Conservation (phyloP, 2,888 invertebrate species). For the Trichogramma dendrolimi region DNA sequence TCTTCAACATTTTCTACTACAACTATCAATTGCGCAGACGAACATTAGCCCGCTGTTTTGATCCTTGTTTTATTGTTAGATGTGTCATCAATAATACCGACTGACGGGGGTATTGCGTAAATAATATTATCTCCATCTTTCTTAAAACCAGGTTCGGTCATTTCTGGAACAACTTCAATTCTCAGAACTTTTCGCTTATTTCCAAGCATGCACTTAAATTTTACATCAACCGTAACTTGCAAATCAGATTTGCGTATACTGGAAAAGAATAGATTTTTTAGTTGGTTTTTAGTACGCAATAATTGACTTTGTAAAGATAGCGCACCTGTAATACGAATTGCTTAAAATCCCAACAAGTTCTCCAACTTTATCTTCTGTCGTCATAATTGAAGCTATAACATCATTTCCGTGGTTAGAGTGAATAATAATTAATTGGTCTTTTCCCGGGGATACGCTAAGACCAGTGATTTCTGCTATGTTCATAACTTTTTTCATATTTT, state of each 20-base stretch:
- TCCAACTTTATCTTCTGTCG: constrained; percentile 73
- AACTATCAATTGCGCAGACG: constrained; percentile 6
- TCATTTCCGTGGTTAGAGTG: constrained; percentile 87
- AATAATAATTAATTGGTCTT: constrained; percentile 81
- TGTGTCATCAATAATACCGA: constrained; percentile 53
- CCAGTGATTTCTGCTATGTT: constrained; percentile 78
- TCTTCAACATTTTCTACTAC: constrained; percentile 18
- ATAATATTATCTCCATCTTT: constrained; percentile 54
- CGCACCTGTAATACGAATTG: constrained; percentile 73
- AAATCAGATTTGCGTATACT: constrained; percentile 70
- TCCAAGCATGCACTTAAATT: constrained; percentile 77
- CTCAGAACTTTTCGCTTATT: constrained; percentile 66
- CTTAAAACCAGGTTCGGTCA: constrained; percentile 54
- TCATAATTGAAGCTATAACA: constrained; percentile 73
- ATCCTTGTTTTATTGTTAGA: constrained; percentile 45
- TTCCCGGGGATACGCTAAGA: constrained; percentile 78
- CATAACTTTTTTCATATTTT: constrained; percentile 81
- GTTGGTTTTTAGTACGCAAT: constrained; percentile 10
- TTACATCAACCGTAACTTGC: constrained; percentile 68
- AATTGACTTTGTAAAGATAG: constrained; percentile 33
- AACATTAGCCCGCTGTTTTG: constrained; percentile 53
- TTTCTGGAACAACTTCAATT: constrained; percentile 59
- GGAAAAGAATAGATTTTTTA: constrained; percentile 36
- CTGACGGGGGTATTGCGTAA: constrained; percentile 55
- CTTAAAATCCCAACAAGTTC: constrained; percentile 81